Evolutionary conservation across 1,140 invertebrate genomes (phyloP).

Genomic region (Heterodera carotae): DNA sequence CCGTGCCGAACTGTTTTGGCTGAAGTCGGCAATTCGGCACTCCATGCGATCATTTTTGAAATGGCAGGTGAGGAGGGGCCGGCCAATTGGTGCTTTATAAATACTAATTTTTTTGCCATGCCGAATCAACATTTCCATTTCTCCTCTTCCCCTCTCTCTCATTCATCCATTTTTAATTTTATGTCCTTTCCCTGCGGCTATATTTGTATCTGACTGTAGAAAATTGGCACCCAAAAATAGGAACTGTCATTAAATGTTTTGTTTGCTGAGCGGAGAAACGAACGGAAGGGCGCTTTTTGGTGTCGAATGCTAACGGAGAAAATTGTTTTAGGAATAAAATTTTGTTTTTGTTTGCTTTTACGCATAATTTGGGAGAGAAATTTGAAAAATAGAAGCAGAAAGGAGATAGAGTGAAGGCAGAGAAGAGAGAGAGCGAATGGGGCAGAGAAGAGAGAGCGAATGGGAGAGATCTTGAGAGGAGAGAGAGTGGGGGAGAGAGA

Average conservation of each 20-base stretch:
- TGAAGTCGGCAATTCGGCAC: constrained; percentile 50
- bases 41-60: constrained; percentile 52
- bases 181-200: background rate
- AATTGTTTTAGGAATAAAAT: background rate
- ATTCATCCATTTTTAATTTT: background rate
- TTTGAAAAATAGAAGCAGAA: no score
- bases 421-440: background rate
- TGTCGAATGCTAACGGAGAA: background rate
- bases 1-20: constrained; percentile 59
- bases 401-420: background rate
- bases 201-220: no score
- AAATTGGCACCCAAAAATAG: constrained; percentile 1
- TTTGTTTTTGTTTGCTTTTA: background rate
- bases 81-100: no score
- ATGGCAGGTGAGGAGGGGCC: constrained; percentile 41
- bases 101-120: no score
- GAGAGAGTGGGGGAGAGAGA: no score
- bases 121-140: background rate
- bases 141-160: background rate
- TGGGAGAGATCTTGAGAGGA: background rate
- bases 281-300: background rate
- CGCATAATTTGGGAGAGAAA: no score
- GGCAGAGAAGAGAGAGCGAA: background rate
- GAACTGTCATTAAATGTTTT: background rate
- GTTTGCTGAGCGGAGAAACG: background rate